Evolutionary conservation across 2,797 vertebrate species (phyloP), one percentile per base, ranked within the genome.

Genomic region (Telmatherina bonti): DNA sequence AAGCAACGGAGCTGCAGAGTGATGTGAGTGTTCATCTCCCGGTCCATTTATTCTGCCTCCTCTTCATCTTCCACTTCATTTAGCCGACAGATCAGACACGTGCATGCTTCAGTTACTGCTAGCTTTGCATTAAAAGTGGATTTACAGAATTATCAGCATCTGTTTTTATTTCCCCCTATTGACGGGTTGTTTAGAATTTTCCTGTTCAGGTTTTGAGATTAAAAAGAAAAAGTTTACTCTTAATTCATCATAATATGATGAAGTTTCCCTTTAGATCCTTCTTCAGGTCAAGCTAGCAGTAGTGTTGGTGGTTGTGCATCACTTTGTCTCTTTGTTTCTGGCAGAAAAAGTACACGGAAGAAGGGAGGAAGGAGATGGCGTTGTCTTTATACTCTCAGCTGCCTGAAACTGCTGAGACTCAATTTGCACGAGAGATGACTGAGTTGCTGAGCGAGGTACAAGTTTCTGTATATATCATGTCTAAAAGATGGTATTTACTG

Each of bases 321-420:
- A 18, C 31, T 52, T 22, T 2, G 20, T 29, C 12, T 76, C 58
- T n/a, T 41, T 15, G 31, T 31, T 12, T 82, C 57, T 45, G 22
- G 36, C 15, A 98, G 96, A 91, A 86, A 58, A 97, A 96, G 72
- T 98, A 98, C 81, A 96, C 94, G 87, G 93, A 94, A 74, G 91
- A 85, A 30, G 90, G 93, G 31, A 87, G 22, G 89, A 88, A 79
- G 73, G 67, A 83, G 65, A 78, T 78, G 79, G 90, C 56, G 93
- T 93, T 61, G 68, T 86, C 89, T 33, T 83, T 97, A 20, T 98
- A 97, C 90, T 93, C 94, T 67, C 93, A 90, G 72, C 95, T 98
- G 78, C 91, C 96, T 1, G 93, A 95, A 31, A 98, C 97, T 6
- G 80, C 93, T 0, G 95, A 98, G 74, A 98, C 94, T 0, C 88